Evolutionary conservation across 2,888 invertebrate genomes (phyloP), one percentile per base, ranked within the genome.

Genomic region (Encarsia formosa): DNA sequence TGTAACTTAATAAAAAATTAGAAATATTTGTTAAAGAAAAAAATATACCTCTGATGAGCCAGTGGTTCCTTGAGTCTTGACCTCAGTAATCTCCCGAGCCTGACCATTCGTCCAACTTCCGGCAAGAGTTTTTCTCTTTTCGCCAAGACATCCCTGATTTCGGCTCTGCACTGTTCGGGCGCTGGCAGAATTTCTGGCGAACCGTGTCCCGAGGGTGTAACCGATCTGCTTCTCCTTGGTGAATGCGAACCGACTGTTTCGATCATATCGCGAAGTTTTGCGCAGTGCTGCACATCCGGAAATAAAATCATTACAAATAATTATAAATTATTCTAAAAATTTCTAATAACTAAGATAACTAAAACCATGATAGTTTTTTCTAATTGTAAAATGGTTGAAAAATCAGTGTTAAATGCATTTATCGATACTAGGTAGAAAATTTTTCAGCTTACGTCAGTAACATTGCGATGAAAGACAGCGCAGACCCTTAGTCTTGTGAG

Each of bases 401-500:
- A n/a, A n/a, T n/a, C n/a, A n/a, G n/a, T n/a, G n/a, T n/a, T n/a
- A n/a, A n/a, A n/a, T n/a, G n/a, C n/a, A n/a, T n/a, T n/a, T n/a
- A n/a, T n/a, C n/a, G n/a, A n/a, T n/a, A n/a, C n/a, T n/a, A n/a
- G n/a, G n/a, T n/a, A n/a, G n/a, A n/a, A n/a, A n/a, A n/a, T n/a
- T n/a, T n/a, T n/a, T n/a, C n/a, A n/a, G 49, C 63, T 57, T 50
- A 73, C 73, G 56, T 73, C 70, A 44, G 69, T 66, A 37, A 73
- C 69, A 52, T 85, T 86, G 57, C 86, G 79, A 68, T 88, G 83
- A 66, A 88, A 89, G 56, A 88, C 86, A 8, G 86, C 83, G 3
- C 86, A 86, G 29, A 88, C 87, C 55, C 86, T 79, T 20, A 88
- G 75, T 19, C 88, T 78, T 2, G 87, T 87, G 77, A 87, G 81